These are phyloP conservation scores for Sycophila sp. DNA, from an alignment of 1,140 invertebrate species.

Conservation along the genomic window DNA sequence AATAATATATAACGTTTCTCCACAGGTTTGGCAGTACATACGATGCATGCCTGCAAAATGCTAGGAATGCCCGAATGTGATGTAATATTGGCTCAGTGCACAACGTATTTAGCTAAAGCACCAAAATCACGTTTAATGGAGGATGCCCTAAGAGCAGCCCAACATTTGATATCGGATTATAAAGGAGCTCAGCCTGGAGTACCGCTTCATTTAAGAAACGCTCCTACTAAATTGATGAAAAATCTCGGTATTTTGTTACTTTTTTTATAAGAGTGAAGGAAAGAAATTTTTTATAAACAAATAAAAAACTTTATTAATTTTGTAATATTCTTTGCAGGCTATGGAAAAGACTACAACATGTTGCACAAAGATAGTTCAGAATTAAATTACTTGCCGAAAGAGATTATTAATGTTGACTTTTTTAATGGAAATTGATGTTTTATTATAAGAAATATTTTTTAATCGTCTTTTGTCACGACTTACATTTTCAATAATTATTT, in stretches of 20 bases:
- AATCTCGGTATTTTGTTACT: constrained; percentile 73
- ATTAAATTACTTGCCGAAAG: constrained; percentile 75
- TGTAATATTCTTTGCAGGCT: constrained; percentile 64
- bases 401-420: constrained; percentile 73
- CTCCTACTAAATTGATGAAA: constrained; percentile 82
- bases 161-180: constrained; percentile 69
- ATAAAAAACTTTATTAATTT: too few relatives aligned
- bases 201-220: constrained; percentile 81
- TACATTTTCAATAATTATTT: too few relatives aligned
- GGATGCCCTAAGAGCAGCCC: constrained; percentile 72
- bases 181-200: constrained; percentile 78
- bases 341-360: constrained; percentile 73
- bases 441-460: neutral
- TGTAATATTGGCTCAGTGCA: constrained; percentile 80
- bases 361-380: constrained; percentile 68
- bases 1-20: too few relatives aligned
- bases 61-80: constrained; percentile 86
- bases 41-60: constrained; percentile 82
- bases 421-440: constrained; percentile 58
- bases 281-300: too few relatives aligned
- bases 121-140: constrained; percentile 81
- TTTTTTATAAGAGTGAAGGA: too few relatives aligned
- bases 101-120: constrained; percentile 79
- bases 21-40: constrained; percentile 74
- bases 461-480: neutral